A percentile compares a stretch with the other conserved stretches of the same genome.
Conservation (phyloP, 2,888 invertebrate species). For the Acanthosepion esculentum region DNA sequence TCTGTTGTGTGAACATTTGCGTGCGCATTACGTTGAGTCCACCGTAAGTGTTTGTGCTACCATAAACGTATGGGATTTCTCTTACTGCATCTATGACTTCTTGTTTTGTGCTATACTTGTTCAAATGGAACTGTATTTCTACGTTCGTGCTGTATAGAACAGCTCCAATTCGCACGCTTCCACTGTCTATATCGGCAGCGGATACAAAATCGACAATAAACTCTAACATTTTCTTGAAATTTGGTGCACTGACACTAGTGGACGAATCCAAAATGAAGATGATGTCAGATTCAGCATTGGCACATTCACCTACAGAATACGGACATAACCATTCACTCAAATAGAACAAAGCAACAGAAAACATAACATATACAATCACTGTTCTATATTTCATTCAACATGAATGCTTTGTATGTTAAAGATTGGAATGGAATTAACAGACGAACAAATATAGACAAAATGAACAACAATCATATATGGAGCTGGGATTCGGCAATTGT, state of each 20-base stretch:
- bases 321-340: background rate
- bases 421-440: too few relatives aligned
- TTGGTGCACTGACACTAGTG: conserved; percentile 63
- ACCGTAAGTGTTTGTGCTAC: conserved; percentile 70
- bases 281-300: conserved; percentile 58
- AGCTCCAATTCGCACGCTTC: conserved; percentile 59
- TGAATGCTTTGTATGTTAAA: too few relatives aligned
- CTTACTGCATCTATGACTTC: conserved; percentile 61
- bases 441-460: too few relatives aligned
- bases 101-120: conserved; percentile 53
- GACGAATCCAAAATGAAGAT: conserved; percentile 69
- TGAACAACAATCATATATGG: too few relatives aligned
- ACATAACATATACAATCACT: background rate
- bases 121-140: conserved; percentile 57
- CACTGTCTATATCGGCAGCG: conserved; percentile 58
- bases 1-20: conserved; percentile 59
- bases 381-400: too few relatives aligned
- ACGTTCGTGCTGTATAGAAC: conserved; percentile 60
- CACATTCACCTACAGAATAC: conserved; percentile 47
- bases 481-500: too few relatives aligned
- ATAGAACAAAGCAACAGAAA: background rate
- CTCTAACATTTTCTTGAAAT: conserved; percentile 60
- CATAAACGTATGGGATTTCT: conserved; percentile 62
- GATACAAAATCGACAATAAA: conserved; percentile 61
- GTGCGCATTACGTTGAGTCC: conserved; percentile 65